A percentile compares a stretch with the other conserved stretches of the same genome.
These are phyloP conservation scores for Strix aluco DNA, from an alignment of 2,113 vertebrate species.

Conservation along the genomic window DNA sequence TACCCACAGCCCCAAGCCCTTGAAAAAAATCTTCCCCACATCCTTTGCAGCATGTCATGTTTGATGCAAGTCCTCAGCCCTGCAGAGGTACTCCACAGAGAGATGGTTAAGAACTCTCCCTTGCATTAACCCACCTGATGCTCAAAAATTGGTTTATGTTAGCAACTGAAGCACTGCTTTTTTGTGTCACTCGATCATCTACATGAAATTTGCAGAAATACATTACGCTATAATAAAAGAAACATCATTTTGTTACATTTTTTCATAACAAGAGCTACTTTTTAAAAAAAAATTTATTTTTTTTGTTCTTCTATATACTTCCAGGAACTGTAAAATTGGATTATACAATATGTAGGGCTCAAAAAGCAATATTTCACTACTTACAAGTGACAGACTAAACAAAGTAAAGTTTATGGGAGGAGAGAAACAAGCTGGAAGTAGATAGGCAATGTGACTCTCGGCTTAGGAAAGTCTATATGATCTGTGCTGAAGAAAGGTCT, in stretches of 20 bases:
- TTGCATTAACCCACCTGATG: not conserved
- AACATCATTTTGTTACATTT: not conserved
- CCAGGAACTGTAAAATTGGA: not conserved
- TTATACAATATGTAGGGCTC: not conserved
- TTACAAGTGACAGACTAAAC: not conserved
- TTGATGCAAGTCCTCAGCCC: rapidly evolving
- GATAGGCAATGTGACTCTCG: rapidly evolving
- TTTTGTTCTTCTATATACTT: not conserved
- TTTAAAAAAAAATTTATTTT: not conserved
- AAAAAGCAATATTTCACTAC: not conserved
- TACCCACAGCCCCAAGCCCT: not conserved
- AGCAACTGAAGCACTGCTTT: not conserved
- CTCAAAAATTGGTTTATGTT: not conserved
- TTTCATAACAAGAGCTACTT: not conserved
- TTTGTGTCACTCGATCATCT: not conserved
- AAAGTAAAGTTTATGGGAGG: not conserved
- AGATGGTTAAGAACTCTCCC: not conserved
- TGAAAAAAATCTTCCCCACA: not conserved
- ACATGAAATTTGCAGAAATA: not conserved
- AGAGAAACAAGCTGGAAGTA: not conserved
- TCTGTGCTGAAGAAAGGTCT: not conserved
- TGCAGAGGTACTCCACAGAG: not conserved
- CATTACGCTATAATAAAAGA: not conserved
- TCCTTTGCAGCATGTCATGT: not conserved
- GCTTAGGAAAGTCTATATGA: not conserved